These are phyloP conservation scores for Phymorhynchus buccinoides DNA, from an alignment of 1,140 invertebrate species.

Conservation along the genomic window DNA sequence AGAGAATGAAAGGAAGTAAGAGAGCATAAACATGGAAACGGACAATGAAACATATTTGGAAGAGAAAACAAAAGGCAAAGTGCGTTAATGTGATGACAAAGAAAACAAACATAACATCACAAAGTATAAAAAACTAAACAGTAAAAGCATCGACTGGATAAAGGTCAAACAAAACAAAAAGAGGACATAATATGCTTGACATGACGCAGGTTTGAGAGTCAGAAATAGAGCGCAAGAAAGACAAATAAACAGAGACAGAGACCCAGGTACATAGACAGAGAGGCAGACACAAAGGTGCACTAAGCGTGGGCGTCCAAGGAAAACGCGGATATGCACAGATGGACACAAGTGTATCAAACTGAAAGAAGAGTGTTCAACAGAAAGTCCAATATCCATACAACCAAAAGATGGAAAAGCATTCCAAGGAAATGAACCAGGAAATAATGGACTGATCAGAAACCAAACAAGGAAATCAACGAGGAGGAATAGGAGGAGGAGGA, in stretches of 20 bases:
- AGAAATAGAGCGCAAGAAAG: slow-evolving; percentile 29
- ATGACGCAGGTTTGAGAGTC: no score
- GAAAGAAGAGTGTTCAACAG: background rate
- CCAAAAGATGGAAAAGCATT: background rate
- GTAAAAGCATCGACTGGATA: no score
- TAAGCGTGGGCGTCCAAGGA: background rate
- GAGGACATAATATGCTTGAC: no score
- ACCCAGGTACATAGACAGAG: slow-evolving; percentile 17
- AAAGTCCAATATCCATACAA: background rate
- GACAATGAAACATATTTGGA: no score
- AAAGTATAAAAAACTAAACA: no score
- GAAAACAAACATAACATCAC: no score
- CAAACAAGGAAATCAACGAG: background rate
- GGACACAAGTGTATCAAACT: background rate
- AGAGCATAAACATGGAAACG: no score
- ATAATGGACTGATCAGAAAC: background rate
- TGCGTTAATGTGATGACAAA: no score
- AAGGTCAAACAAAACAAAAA: no score
- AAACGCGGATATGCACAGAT: background rate
- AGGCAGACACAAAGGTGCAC: slow-evolving; percentile 6
- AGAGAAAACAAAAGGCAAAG: no score
- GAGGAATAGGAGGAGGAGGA: background rate
- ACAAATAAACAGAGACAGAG: slow-evolving; percentile 15
- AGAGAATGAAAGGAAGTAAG: no score
- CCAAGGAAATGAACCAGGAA: background rate